Evolutionary conservation across 1,140 invertebrate species (phyloP).

Genomic region (Prorops nasuta): DNA sequence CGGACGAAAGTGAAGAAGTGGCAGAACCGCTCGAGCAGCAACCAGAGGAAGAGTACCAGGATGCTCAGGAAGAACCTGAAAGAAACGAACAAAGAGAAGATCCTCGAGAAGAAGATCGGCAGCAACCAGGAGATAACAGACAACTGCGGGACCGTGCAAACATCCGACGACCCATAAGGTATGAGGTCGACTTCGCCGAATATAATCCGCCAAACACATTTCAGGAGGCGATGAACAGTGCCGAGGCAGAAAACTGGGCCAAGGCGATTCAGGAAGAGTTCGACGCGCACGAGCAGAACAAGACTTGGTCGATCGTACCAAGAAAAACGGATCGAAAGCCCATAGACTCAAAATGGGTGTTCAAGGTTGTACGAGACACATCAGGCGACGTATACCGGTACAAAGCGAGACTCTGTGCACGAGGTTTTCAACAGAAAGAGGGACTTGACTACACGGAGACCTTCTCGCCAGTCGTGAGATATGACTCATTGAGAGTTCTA

Average conservation of each 20-base stretch:
- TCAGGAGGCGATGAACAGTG: background rate
- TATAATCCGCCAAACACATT: background rate
- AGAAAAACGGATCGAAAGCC: background rate
- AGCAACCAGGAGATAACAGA: constrained; percentile 15
- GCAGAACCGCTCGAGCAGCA: constrained; percentile 26
- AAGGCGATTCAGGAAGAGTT: constrained; percentile 8
- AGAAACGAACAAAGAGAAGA: too few relatives aligned
- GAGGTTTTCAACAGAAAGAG: background rate
- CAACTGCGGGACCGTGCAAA: constrained; percentile 4
- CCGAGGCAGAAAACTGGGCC: background rate
- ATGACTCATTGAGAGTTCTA: background rate
- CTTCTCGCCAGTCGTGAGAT: background rate
- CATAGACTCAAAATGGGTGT: constrained; percentile 8
- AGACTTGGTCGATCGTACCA: background rate
- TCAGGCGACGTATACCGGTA: background rate
- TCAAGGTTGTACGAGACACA: background rate
- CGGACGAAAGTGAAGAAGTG: background rate
- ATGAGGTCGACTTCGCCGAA: background rate
- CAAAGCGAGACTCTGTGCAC: background rate
- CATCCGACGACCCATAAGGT: background rate
- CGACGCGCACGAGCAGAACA: background rate
- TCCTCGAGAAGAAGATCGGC: background rate
- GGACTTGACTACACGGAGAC: background rate
- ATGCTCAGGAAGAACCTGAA: background rate
- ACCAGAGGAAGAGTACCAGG: background rate